A percentile compares a stretch with the other conserved stretches of the same genome.
These are phyloP conservation scores for Microcebus lehilahytsara DNA, from an alignment of 2,113 vertebrate genomes.

Conservation along the genomic window DNA sequence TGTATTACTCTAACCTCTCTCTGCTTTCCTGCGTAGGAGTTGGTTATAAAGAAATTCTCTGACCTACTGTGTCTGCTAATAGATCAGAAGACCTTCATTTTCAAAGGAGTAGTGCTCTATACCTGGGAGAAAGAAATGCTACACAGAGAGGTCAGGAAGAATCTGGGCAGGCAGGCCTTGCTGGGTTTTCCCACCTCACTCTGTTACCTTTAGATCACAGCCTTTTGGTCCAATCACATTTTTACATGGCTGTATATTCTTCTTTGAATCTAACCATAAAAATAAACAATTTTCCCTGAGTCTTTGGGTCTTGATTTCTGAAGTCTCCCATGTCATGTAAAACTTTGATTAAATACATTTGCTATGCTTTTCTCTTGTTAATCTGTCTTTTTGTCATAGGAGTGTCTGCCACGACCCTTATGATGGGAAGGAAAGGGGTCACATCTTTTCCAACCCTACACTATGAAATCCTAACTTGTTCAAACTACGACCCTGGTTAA, in stretches of 20 bases:
- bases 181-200: neutral
- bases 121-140: neutral
- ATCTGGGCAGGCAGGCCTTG: neutral
- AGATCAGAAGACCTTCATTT: neutral
- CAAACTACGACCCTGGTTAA: neutral
- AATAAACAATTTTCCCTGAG: neutral
- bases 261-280: neutral
- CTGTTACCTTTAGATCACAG: neutral
- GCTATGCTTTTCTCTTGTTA: neutral
- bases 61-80: neutral
- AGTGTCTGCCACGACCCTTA: neutral
- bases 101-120: neutral
- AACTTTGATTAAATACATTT: neutral
- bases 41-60: neutral
- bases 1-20: neutral
- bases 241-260: neutral
- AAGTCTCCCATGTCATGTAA: neutral
- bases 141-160: neutral
- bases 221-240: neutral
- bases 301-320: neutral
- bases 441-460: neutral
- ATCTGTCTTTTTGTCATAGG: neutral
- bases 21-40: neutral
- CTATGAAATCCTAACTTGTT: neutral
- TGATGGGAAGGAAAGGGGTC: neutral